phyloP scores from a whole-genome alignment of 2,888 invertebrate genomes.

The Drosophila falleni region DNA sequence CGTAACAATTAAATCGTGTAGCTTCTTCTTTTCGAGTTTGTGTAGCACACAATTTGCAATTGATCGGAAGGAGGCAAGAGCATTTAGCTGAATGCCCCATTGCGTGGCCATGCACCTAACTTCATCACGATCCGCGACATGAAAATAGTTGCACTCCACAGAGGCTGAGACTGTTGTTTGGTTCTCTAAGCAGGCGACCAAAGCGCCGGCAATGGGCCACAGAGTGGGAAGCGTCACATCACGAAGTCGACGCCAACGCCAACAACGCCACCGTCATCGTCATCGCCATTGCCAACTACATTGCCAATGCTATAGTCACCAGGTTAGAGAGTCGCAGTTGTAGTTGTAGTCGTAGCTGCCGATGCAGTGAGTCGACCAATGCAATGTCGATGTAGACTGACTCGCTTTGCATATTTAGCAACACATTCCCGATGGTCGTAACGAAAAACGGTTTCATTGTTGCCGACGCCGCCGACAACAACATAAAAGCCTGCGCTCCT shows the following conservation, averaged over 20 bases:
- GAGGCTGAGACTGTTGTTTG: conserved; percentile 25
- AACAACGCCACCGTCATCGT: conserved; percentile 5
- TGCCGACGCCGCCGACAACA: conserved; percentile 77
- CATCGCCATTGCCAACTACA: no score
- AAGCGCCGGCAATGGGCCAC: conserved; percentile 50
- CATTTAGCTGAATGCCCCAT: conserved; percentile 57
- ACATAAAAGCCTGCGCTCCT: conserved; percentile 77
- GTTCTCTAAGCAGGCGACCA: conserved; percentile 11
- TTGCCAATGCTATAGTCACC: conserved; percentile 19
- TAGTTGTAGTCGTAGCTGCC: conserved; percentile 28
- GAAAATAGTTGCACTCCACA: conserved; percentile 74
- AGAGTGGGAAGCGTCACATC: conserved; percentile 82
- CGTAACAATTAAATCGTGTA: conserved; percentile 84
- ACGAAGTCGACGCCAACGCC: conserved; percentile 71
- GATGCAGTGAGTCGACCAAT: conserved; percentile 60
- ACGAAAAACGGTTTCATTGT: conserved; percentile 83
- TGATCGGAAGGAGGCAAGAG: conserved; percentile 46
- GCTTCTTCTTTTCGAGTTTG: conserved; percentile 54
- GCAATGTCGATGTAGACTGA: conserved; percentile 52
- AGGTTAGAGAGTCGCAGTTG: conserved; percentile 7
- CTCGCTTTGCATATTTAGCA: conserved; percentile 81
- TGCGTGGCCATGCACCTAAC: conserved; percentile 78
- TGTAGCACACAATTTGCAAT: conserved; percentile 66
- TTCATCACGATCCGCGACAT: conserved; percentile 82
- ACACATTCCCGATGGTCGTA: conserved; percentile 80